Evolutionary conservation across 2,888 invertebrate genomes (phyloP).

Genomic region (Xylocampa areola): DNA sequence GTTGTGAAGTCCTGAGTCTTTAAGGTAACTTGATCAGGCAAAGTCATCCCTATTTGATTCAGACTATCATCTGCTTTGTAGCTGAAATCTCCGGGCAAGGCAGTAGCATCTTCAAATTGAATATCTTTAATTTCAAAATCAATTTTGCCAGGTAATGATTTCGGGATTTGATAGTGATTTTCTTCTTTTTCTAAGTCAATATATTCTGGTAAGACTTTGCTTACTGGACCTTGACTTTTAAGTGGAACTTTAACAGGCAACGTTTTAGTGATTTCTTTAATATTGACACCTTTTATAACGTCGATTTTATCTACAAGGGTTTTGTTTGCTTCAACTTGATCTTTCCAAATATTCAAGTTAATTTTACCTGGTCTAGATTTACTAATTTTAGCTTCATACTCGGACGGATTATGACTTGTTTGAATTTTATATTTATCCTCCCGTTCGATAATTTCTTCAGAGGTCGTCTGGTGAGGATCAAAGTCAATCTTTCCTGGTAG

Average conservation of each 20-base stretch:
- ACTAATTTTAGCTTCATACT: conserved; percentile 44
- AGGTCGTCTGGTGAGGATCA: not conserved
- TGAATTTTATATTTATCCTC: conserved; percentile 2
- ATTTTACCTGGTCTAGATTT: conserved; percentile 50
- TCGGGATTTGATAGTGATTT: conserved; percentile 1
- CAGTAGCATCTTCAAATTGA: not conserved
- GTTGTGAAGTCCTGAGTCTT: not conserved
- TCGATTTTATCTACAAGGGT: conserved; percentile 35
- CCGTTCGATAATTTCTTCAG: not conserved
- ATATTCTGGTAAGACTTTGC: conserved; percentile 8
- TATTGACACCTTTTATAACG: conserved; percentile 17
- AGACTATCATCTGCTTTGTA: too few species aligned
- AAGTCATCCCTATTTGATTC: not conserved
- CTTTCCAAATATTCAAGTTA: conserved; percentile 46
- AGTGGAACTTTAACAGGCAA: conserved; percentile 22
- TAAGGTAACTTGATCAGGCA: not conserved
- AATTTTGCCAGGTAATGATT: conserved; percentile 1
- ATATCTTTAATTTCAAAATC: conserved; percentile 5
- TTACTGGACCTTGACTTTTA: conserved; percentile 16
- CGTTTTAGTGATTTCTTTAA: conserved; percentile 32
- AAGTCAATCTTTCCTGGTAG: conserved; percentile 13
- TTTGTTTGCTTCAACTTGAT: conserved; percentile 47
- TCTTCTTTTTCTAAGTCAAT: not conserved
- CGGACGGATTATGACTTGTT: conserved; percentile 8
- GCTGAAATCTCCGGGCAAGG: not conserved